Evolutionary conservation across 2,113 vertebrate species (phyloP).

Genomic region (Anthoscopus minutus): DNA sequence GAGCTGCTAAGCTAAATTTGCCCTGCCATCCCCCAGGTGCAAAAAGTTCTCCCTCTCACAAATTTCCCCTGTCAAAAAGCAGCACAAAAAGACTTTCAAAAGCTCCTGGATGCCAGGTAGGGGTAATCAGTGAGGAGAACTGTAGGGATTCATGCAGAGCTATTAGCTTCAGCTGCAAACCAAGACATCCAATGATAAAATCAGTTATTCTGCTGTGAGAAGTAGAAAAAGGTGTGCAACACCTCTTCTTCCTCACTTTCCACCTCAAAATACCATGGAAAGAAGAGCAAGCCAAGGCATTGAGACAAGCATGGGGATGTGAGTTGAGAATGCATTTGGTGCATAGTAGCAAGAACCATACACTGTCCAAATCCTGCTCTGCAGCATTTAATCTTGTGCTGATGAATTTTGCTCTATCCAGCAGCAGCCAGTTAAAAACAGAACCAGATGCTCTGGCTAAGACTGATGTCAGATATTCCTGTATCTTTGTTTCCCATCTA

Average conservation of each 20-base stretch:
- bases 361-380: background rate
- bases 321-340: background rate
- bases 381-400: background rate
- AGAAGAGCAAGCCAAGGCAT: background rate
- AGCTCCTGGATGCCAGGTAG: background rate
- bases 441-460: background rate
- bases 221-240: background rate
- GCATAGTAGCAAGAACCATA: background rate
- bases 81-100: background rate
- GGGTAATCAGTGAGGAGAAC: background rate
- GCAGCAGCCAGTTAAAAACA: background rate
- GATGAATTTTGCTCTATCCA: background rate
- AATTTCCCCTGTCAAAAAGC: background rate
- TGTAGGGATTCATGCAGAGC: background rate
- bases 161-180: background rate
- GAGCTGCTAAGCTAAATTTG: background rate
- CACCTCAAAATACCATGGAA: background rate
- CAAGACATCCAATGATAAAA: background rate
- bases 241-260: background rate
- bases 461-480: constrained; percentile 33
- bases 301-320: background rate
- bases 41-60: background rate
- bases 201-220: background rate
- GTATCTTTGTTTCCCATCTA: background rate
- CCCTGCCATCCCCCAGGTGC: background rate